These are phyloP conservation scores for Calosoma granatense DNA, from an alignment of 1,140 invertebrate species.

Conservation along the genomic window DNA sequence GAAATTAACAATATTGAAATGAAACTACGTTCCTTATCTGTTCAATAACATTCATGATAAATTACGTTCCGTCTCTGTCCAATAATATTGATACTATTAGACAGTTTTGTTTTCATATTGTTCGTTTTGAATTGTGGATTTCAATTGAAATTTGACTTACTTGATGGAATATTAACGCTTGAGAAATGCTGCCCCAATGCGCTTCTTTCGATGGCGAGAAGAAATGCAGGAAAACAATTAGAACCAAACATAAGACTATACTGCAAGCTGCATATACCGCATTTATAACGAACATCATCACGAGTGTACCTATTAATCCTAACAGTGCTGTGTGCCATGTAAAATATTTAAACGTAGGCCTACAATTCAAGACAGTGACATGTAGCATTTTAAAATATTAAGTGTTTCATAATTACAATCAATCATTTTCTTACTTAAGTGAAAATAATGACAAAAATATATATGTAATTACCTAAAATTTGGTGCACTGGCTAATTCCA, in stretches of 20 bases:
- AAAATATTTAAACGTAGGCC: conserved; percentile 95
- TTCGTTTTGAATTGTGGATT: no score
- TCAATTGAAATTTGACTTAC: conserved; percentile 31
- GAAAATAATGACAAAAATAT: conserved; percentile 1
- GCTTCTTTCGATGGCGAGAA: conserved; percentile 75
- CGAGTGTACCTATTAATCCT: conserved; percentile 75
- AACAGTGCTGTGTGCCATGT: conserved; percentile 87
- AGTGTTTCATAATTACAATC: not conserved
- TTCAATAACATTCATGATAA: no score
- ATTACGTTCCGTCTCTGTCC: no score
- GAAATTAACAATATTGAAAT: no score
- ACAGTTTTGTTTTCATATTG: no score
- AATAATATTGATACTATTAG: no score
- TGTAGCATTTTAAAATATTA: conserved; percentile 26
- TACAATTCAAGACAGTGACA: conserved; percentile 39
- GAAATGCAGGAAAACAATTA: conserved; percentile 84
- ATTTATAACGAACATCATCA: conserved; percentile 95
- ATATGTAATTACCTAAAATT: conserved; percentile 81
- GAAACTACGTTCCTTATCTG: no score
- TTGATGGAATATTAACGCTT: conserved; percentile 98
- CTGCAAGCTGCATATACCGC: conserved; percentile 80
- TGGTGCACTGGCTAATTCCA: conserved; percentile 90
- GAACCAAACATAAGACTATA: conserved; percentile 73
- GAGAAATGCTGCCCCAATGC: conserved; percentile 95
- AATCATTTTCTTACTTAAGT: not conserved